These are phyloP conservation scores for Phataginus tetradactyla DNA, from an alignment of 2,797 vertebrate genomes.

Conservation along the genomic window DNA sequence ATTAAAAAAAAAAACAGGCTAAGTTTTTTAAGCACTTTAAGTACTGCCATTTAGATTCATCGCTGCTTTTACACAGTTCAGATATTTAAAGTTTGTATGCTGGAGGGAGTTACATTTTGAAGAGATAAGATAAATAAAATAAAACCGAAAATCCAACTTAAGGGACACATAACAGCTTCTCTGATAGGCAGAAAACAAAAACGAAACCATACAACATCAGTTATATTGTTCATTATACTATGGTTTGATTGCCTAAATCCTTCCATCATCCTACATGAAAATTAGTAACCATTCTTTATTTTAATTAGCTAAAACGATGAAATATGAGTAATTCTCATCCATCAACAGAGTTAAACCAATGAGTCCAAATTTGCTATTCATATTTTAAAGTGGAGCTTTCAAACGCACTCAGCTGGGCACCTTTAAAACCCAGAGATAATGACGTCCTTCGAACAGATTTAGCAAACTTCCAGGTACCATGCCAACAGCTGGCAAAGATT, in stretches of 20 bases:
- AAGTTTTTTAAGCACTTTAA: neutral
- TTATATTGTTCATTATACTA: constrained; percentile 46
- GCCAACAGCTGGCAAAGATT: neutral
- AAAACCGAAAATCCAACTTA: constrained; percentile 52
- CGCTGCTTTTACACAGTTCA: neutral
- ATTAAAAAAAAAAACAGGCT: neutral
- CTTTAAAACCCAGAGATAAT: neutral
- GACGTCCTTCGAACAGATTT: neutral
- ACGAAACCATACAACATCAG: neutral
- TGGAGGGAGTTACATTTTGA: constrained; percentile 47
- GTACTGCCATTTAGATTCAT: constrained; percentile 23
- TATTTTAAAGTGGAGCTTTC: neutral
- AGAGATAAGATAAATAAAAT: constrained; percentile 62
- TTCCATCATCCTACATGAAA: constrained; percentile 45
- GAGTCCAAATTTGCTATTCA: neutral
- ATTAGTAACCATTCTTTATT: constrained; percentile 24
- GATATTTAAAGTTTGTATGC: constrained; percentile 46
- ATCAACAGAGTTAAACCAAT: neutral
- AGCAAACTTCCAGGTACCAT: neutral
- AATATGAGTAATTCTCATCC: neutral
- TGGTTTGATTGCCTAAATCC: constrained; percentile 55
- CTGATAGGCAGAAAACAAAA: neutral
- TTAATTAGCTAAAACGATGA: neutral
- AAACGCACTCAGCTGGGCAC: rapidly evolving
- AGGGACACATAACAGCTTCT: constrained; percentile 55